phyloP scores from a whole-genome alignment of 2,888 invertebrate genomes.

The Ectobius pallidus region DNA sequence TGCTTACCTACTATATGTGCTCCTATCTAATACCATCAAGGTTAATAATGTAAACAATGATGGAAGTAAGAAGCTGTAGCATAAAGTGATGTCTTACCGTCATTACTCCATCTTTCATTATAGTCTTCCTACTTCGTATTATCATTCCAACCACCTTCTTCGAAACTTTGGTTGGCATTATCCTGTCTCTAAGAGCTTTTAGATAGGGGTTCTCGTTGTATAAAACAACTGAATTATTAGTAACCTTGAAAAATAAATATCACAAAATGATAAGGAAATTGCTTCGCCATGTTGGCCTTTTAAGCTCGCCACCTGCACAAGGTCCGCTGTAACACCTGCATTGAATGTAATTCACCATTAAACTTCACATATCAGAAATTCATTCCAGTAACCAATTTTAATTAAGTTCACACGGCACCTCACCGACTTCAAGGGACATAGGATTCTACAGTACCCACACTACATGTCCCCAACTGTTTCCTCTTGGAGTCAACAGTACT shows the following conservation, averaged over 20 bases:
- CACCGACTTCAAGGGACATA: background rate
- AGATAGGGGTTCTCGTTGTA: background rate
- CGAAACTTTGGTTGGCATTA: slow-evolving; percentile 73
- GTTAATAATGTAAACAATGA: too few species aligned
- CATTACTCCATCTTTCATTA: slow-evolving; percentile 87
- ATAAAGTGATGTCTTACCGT: too few species aligned
- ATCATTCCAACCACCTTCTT: slow-evolving; percentile 88
- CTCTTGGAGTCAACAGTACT: background rate
- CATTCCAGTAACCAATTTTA: background rate
- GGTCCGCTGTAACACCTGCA: slow-evolving; percentile 14
- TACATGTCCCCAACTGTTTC: background rate
- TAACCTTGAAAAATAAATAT: background rate
- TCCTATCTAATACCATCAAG: too few species aligned
- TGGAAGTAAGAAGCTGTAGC: too few species aligned
- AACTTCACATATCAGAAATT: background rate
- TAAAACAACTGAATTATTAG: background rate
- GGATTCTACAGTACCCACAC: background rate
- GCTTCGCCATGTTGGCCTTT: slow-evolving; percentile 11
- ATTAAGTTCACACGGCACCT: background rate
- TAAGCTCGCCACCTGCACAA: slow-evolving; percentile 8
- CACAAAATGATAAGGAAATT: background rate
- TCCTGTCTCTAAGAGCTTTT: slow-evolving; percentile 20
- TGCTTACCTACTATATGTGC: too few species aligned
- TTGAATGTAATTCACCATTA: background rate
- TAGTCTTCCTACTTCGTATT: slow-evolving; percentile 83